phyloP scores from a whole-genome alignment of 2,888 invertebrate genomes.

The Temnothorax ravouxi region DNA sequence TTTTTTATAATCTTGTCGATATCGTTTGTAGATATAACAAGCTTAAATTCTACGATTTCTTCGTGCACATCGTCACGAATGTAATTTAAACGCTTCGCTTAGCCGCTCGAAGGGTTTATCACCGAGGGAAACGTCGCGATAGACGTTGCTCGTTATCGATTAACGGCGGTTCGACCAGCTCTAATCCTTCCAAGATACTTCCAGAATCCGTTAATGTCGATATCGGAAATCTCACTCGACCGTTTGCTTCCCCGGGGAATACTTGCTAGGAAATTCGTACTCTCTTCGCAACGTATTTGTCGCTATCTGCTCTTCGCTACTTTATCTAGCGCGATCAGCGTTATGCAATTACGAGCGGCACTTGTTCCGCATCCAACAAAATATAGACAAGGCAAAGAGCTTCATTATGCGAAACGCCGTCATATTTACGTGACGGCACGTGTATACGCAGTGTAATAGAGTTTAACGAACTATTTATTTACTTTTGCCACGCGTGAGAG shows the following conservation, averaged over 20 bases:
- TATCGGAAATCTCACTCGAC: conserved; percentile 52
- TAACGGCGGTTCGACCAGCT: conserved; percentile 72
- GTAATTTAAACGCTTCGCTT: conserved; percentile 68
- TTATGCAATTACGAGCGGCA: conserved; percentile 20
- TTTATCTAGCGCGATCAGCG: conserved; percentile 33
- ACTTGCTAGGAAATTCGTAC: conserved; percentile 18
- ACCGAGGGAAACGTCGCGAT: conserved; percentile 74
- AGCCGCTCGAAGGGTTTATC: conserved; percentile 72
- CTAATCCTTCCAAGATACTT: conserved; percentile 73
- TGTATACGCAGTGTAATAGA: not conserved
- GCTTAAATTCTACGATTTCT: conserved; percentile 61
- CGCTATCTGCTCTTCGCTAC: not conserved
- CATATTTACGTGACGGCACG: conserved; percentile 29
- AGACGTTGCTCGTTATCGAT: conserved; percentile 74
- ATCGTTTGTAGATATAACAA: not conserved
- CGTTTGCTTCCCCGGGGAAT: conserved; percentile 23
- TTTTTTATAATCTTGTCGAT: conserved; percentile 18
- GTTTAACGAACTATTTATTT: conserved; percentile 60
- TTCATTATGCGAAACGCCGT: conserved; percentile 17
- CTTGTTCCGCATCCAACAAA: not conserved
- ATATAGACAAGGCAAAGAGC: not conserved
- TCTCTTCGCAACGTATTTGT: conserved; percentile 6
- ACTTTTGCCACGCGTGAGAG: conserved; percentile 45
- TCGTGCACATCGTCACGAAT: conserved; percentile 65
- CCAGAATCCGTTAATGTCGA: conserved; percentile 62